Percentiles rank a stretch among this genome's conserved stretches.
phyloP scores from a whole-genome alignment of 2,888 invertebrate species.

The Erynnis tages region DNA sequence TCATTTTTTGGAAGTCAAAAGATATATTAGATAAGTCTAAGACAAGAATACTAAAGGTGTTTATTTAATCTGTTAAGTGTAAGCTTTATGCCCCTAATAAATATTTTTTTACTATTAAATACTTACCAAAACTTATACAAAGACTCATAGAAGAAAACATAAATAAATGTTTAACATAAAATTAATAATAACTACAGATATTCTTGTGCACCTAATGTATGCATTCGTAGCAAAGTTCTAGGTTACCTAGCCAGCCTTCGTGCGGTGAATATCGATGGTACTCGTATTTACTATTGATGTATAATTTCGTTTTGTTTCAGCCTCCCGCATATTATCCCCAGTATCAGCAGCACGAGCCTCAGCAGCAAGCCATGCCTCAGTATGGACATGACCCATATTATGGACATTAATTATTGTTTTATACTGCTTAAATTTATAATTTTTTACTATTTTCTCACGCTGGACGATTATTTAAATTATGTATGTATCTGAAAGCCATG shows the following conservation, averaged over 20 bases:
- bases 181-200: too few relatives aligned
- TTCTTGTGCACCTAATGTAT: constrained; percentile 15
- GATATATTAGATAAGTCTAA: too few relatives aligned
- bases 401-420: constrained; percentile 45
- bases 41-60: too few relatives aligned
- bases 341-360: constrained; percentile 37
- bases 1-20: too few relatives aligned
- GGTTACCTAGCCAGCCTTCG: constrained; percentile 11
- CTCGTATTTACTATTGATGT: not conserved
- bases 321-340: constrained; percentile 28
- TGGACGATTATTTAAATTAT: constrained; percentile 26
- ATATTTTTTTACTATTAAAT: too few relatives aligned
- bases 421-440: not conserved
- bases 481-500: not conserved
- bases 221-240: constrained; percentile 16
- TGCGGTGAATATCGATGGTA: not conserved
- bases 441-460: constrained; percentile 27
- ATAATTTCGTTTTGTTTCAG: constrained; percentile 31
- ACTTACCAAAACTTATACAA: too few relatives aligned
- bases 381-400: constrained; percentile 65
- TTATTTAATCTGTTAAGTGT: too few relatives aligned
- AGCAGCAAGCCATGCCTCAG: constrained; percentile 37
- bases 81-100: too few relatives aligned
- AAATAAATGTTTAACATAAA: too few relatives aligned
- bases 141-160: too few relatives aligned